Evolutionary conservation across 1,140 invertebrate genomes (phyloP), one percentile per base, ranked within the genome.

Genomic region (Bicyclus anynana): DNA sequence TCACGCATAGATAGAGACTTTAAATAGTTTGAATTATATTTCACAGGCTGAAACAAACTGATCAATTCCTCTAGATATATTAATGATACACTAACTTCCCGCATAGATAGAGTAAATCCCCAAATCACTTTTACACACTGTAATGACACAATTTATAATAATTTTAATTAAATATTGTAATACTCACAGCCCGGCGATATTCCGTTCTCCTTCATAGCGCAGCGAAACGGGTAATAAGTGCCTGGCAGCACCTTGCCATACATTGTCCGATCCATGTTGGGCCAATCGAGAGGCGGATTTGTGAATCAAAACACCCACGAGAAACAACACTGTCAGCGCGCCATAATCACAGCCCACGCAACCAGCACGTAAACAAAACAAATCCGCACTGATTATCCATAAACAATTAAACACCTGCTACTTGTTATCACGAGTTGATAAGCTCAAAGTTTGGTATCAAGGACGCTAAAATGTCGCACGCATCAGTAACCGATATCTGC

Each of bases 111-210:
- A n/a, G n/a, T n/a, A n/a, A n/a, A n/a, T n/a, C n/a, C n/a, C n/a
- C n/a, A n/a, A n/a, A n/a, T n/a, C n/a, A n/a, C n/a, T n/a, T n/a
- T n/a, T n/a, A n/a, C n/a, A n/a, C n/a, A n/a, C n/a, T n/a, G n/a
- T n/a, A n/a, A n/a, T n/a, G n/a, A n/a, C n/a, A n/a, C n/a, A n/a
- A n/a, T n/a, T n/a, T n/a, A n/a, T n/a, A n/a, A n/a, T n/a, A n/a
- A n/a, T 6, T 44, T 44, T 7, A n/a, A 49, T 59, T 51, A 52
- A 53, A 17, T 53, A 50, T 26, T 26, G 14, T 18, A 48, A 59
- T 38, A 94, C 94, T 95, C 91, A 96, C 94, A 96, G 90, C 94
- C 95, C 63, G 95, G 95, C 65, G 93, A 92, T 60, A 94, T 94
- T 69, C 94, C 93, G 80, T 95, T 94, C 83, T 93, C 90, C 70